Evolutionary conservation across 2,113 vertebrate genomes (phyloP).

Genomic region (Dipodomys spectabilis): DNA sequence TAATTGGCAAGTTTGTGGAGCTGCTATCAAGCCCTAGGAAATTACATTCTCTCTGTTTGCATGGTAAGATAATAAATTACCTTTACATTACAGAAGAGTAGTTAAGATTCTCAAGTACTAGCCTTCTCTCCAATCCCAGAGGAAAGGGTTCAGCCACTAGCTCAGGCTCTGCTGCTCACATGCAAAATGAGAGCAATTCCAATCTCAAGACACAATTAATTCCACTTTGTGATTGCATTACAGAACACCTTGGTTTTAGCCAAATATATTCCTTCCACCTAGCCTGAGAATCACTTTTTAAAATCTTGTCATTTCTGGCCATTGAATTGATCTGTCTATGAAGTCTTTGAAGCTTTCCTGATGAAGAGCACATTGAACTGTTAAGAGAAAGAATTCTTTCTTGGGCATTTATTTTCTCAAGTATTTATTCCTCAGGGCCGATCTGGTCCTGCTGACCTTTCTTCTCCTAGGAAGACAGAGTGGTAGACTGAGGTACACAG

Average conservation of each 20-base stretch:
- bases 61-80: neutral
- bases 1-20: neutral
- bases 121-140: neutral
- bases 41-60: neutral
- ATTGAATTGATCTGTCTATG: neutral
- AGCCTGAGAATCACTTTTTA: neutral
- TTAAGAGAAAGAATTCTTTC: neutral
- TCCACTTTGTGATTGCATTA: neutral
- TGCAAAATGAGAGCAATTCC: constrained; percentile 27
- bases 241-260: constrained; percentile 61
- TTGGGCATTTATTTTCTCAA: constrained; percentile 1
- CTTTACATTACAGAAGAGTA: neutral
- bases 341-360: constrained; percentile 32
- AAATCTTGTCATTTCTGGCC: constrained; percentile 13
- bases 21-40: neutral
- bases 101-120: neutral
- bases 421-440: neutral
- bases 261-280: constrained; percentile 9
- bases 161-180: neutral
- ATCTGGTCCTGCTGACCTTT: neutral
- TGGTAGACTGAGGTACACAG: neutral
- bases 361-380: neutral
- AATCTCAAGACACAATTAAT: constrained; percentile 21
- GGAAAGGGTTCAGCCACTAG: neutral
- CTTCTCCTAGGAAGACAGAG: neutral